A percentile compares a stretch with the other conserved stretches of the same genome.
These are phyloP conservation scores for Eulemur mongoz DNA, from an alignment of 2,797 vertebrate genomes.

Conservation along the genomic window DNA sequence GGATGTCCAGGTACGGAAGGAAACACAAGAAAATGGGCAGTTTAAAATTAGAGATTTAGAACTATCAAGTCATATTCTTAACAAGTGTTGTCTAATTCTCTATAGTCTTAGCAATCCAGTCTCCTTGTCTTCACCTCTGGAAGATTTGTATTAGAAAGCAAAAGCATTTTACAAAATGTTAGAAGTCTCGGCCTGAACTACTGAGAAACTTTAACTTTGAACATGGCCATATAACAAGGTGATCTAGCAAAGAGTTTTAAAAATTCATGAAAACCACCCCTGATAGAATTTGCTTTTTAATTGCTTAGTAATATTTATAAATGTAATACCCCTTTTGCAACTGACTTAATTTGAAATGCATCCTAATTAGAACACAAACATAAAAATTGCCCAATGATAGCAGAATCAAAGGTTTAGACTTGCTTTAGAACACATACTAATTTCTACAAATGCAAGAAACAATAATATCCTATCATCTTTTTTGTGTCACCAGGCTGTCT, in stretches of 20 bases:
- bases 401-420: neutral
- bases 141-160: neutral
- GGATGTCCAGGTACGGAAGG: neutral
- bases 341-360: neutral
- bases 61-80: neutral
- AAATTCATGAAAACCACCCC: neutral
- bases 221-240: neutral
- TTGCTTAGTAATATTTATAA: neutral
- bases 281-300: neutral
- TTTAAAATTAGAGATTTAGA: neutral
- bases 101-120: neutral
- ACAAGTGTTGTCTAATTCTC: neutral
- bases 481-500: neutral
- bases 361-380: neutral
- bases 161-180: neutral
- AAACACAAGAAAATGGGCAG: neutral
- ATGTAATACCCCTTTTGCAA: neutral
- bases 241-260: neutral
- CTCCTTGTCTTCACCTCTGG: neutral
- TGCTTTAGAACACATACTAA: accelerated
- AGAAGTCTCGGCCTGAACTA: neutral
- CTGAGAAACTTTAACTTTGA: neutral
- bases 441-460: neutral
- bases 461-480: neutral
- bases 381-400: neutral